Conservation (phyloP, 2,113 vertebrate genomes). For the Forbesichthys agassizii region DNA sequence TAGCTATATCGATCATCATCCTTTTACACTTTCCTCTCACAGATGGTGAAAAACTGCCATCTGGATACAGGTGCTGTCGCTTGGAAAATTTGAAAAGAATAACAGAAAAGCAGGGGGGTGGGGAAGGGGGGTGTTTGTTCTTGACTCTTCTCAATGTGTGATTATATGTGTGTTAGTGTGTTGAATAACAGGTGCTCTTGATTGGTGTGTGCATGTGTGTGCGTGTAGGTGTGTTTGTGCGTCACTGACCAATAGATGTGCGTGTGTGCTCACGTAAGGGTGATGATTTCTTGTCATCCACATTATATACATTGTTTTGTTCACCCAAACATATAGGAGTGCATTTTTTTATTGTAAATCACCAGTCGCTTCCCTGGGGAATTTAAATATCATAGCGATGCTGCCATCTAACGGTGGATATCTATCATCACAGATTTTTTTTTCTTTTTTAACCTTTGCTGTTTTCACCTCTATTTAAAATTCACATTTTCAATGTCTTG, state of each 20-base stretch:
- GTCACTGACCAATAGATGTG: neutral
- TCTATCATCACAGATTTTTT: slow-evolving; percentile 17
- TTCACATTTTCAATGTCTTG: too few relatives aligned
- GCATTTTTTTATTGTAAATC: too few relatives aligned
- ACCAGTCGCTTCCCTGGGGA: neutral
- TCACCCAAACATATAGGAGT: too few relatives aligned
- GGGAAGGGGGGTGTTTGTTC: slow-evolving; percentile 33
- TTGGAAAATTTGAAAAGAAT: slow-evolving; percentile 50
- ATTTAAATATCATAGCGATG: slow-evolving; percentile 29
- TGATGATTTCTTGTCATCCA: neutral
- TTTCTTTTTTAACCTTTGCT: too few relatives aligned
- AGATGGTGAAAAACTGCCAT: slow-evolving; percentile 63
- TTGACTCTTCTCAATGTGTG: slow-evolving; percentile 24
- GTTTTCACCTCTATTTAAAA: too few relatives aligned
- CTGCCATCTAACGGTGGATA: slow-evolving; percentile 57
- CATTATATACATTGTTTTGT: too few relatives aligned
- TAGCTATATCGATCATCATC: slow-evolving; percentile 69
- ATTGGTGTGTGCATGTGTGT: slow-evolving; percentile 11
- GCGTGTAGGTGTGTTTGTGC: slow-evolving; percentile 9
- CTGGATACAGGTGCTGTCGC: slow-evolving; percentile 64
- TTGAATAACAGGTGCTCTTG: slow-evolving; percentile 1
- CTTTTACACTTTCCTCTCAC: slow-evolving; percentile 62
- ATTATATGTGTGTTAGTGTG: neutral
- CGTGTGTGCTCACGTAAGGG: neutral
- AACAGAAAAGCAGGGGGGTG: slow-evolving; percentile 20